Percentiles rank a stretch among this genome's conserved stretches.
These are phyloP conservation scores for Axis porcinus DNA, from an alignment of 2,113 vertebrate species.

Conservation along the genomic window DNA sequence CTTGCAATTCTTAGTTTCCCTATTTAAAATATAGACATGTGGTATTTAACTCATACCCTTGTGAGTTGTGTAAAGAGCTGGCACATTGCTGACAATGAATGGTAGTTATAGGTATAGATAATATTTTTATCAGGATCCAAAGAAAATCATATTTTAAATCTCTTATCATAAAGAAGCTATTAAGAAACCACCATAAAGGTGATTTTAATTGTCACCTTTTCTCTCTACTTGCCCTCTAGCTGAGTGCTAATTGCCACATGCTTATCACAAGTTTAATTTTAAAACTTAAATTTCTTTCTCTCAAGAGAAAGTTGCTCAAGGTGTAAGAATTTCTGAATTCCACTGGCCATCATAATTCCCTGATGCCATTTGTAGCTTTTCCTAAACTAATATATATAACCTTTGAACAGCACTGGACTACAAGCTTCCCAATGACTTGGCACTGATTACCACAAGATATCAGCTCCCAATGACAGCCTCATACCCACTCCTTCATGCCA, in stretches of 20 bases:
- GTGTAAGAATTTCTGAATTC: not conserved
- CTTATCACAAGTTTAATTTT: not conserved
- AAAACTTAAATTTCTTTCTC: not conserved
- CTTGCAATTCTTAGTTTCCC: not conserved
- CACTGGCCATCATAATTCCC: not conserved
- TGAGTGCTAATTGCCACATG: constrained; percentile 8
- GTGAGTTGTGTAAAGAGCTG: not conserved
- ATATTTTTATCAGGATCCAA: not conserved
- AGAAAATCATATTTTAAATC: constrained; percentile 5
- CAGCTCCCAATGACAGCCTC: not conserved
- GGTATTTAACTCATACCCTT: not conserved
- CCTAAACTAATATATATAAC: not conserved
- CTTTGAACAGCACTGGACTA: not conserved
- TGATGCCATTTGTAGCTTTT: not conserved
- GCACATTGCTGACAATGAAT: not conserved
- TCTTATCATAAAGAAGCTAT: not conserved
- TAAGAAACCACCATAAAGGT: not conserved
- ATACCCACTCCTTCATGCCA: not conserved
- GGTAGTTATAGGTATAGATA: not conserved
- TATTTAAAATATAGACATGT: not conserved
- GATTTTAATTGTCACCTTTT: constrained; percentile 23
- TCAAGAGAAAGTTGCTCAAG: not conserved
- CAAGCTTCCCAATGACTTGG: not conserved
- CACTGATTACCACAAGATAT: not conserved
- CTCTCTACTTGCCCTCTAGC: not conserved